These are phyloP conservation scores for Staurois parvus DNA, from an alignment of 2,797 vertebrate genomes.

Conservation along the genomic window DNA sequence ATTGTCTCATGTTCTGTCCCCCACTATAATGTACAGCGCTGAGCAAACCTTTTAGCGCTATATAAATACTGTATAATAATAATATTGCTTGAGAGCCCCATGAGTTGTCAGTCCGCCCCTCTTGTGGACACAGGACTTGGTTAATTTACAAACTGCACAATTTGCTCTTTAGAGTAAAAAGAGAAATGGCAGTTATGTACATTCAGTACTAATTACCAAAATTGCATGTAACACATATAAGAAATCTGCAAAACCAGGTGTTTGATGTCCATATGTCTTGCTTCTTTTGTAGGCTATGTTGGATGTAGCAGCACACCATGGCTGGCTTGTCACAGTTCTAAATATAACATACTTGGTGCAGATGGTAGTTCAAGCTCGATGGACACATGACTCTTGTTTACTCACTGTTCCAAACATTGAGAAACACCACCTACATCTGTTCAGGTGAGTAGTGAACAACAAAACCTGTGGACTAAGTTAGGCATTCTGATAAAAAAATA, in stretches of 20 bases:
- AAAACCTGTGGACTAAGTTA: neutral
- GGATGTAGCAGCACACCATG: slow-evolving; percentile 91
- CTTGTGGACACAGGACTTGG: too few species aligned
- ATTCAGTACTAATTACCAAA: neutral
- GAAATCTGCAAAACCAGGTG: neutral
- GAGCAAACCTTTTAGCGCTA: too few species aligned
- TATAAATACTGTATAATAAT: too few species aligned
- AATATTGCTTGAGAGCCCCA: too few species aligned
- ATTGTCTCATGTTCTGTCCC: too few species aligned
- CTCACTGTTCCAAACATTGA: slow-evolving; percentile 90
- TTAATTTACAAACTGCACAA: too few species aligned
- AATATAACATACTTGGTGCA: slow-evolving; percentile 90
- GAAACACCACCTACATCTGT: slow-evolving; percentile 87
- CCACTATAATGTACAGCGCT: too few species aligned
- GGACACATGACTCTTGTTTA: slow-evolving; percentile 90
- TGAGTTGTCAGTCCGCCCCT: too few species aligned
- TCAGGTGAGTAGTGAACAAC: slow-evolving; percentile 78
- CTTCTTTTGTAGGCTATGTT: slow-evolving; percentile 86
- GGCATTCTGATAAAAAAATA: too few species aligned
- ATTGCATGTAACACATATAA: neutral
- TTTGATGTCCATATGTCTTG: neutral
- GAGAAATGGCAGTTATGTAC: neutral
- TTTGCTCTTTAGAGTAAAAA: too few species aligned
- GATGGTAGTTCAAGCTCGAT: slow-evolving; percentile 94
- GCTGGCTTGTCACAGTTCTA: slow-evolving; percentile 90